These are phyloP conservation scores for Gasteruption jaculator DNA, from an alignment of 2,888 invertebrate species.

Conservation along the genomic window DNA sequence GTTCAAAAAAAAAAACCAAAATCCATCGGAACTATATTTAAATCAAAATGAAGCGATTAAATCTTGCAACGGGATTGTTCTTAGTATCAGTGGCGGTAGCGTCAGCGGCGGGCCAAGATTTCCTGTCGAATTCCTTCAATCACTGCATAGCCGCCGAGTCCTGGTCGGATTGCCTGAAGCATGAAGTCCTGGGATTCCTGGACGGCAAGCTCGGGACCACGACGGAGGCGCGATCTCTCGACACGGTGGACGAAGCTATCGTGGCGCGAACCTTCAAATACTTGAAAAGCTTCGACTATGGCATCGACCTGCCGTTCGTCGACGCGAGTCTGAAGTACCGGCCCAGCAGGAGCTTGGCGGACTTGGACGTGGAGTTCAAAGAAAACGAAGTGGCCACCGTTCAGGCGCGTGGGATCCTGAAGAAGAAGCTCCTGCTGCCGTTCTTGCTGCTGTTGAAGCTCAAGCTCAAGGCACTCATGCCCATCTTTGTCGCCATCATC, in stretches of 20 bases:
- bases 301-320: conserved; percentile 62
- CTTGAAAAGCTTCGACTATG: conserved; percentile 71
- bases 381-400: conserved; percentile 37
- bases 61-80: conserved; percentile 30
- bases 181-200: conserved; percentile 71
- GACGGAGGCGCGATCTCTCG: conserved; percentile 41
- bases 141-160: conserved; percentile 67
- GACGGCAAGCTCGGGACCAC: conserved; percentile 62
- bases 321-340: conserved; percentile 43
- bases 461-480: conserved; percentile 80
- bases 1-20: too few species aligned
- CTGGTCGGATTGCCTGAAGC: conserved; percentile 70
- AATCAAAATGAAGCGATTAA: conserved; percentile 30
- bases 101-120: conserved; percentile 36
- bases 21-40: too few species aligned
- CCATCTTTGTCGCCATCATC: conserved; percentile 73
- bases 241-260: conserved; percentile 64
- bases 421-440: conserved; percentile 80
- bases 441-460: conserved; percentile 74
- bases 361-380: conserved; percentile 50
- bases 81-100: conserved; percentile 65
- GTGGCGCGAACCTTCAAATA: conserved; percentile 69
- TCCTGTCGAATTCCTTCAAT: conserved; percentile 53
- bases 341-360: conserved; percentile 46
- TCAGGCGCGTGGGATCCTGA: conserved; percentile 67